Percentiles rank a stretch among this genome's conserved stretches.
phyloP scores from a whole-genome alignment of 2,797 vertebrate species.

The Esox lucius region DNA sequence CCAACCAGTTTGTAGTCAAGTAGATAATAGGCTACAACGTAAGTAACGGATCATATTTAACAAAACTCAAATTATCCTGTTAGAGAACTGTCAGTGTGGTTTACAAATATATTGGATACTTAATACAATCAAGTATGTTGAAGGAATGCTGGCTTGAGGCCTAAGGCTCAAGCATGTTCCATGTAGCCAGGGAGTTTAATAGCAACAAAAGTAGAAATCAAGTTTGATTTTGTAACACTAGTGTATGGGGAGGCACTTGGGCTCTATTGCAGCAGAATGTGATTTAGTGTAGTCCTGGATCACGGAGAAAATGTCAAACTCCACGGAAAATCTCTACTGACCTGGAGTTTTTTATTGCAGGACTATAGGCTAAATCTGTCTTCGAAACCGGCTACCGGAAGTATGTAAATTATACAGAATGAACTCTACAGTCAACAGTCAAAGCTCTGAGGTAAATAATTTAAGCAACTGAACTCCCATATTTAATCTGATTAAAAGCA shows the following conservation, averaged over 20 bases:
- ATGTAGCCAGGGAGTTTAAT: neutral
- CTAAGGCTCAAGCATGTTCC: neutral
- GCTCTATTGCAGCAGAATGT: neutral
- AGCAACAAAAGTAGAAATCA: neutral
- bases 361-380: too few species aligned
- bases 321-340: too few species aligned
- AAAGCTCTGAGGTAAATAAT: slow-evolving; percentile 1
- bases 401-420: neutral
- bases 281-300: neutral
- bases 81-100: neutral
- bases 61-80: neutral
- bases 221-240: neutral
- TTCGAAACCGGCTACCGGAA: neutral
- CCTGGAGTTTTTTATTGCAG: too few species aligned
- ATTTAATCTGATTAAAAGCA: neutral
- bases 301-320: too few species aligned
- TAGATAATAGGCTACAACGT: neutral
- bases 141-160: neutral
- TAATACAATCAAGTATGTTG: neutral
- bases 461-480: neutral
- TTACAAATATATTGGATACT: neutral
- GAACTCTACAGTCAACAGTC: neutral
- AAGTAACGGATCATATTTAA: neutral
- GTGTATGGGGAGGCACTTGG: neutral
- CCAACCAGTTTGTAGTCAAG: neutral